Base-by-base conservation (phyloP, 1,140 invertebrate species). In the Cyphomyrmex costatus region DNA sequence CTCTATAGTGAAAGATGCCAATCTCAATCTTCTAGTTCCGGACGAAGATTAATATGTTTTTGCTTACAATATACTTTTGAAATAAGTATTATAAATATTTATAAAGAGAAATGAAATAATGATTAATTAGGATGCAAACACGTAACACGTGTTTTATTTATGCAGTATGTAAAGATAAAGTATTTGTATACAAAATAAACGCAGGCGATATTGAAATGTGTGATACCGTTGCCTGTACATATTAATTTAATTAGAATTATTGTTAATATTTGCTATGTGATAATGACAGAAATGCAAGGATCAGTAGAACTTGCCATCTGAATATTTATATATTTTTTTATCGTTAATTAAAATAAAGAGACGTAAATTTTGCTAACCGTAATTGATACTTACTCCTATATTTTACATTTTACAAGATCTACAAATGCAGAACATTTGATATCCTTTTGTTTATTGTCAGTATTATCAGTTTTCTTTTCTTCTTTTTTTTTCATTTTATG, bases 21-120 rank as follows among this genome's bases (percentile, higher is more conserved):
- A 96, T 95, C 95, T 98, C 19, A 96, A 97, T 95, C 95, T 97
- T 58, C 93, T 97, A 33, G 96, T 97, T 24, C 96, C 97, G 80
- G 95, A 96, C 14, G 79, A 53, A 16, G 51, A 90, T 63, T 49
- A 85, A 21, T 5, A 21, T 6, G 33, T 10, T 10, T 7, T 70
- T 36, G 16, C 8, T 68, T 14, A 21, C 42, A 27, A 19, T 46
- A 24, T 70, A 56, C 19, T 80, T 24, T 68, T 36, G 19, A 56
- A 30, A 42, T 74, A 21, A 24, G n/a, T 42, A 19, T 58, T 58
- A 33, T 56, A 56, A 53, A 10, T 73, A 36, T 74, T 24, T 58
- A 58, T 74, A 12, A 2, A 60, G 14, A 66, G 2, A 33, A 27
- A 27, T 63, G 16, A 58, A 36, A 6, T 12, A 5, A 56, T 2